Evolutionary conservation across 23 tunicate species (phyloP), one percentile per base, ranked within the genome.

Genomic region (Styela clava): DNA sequence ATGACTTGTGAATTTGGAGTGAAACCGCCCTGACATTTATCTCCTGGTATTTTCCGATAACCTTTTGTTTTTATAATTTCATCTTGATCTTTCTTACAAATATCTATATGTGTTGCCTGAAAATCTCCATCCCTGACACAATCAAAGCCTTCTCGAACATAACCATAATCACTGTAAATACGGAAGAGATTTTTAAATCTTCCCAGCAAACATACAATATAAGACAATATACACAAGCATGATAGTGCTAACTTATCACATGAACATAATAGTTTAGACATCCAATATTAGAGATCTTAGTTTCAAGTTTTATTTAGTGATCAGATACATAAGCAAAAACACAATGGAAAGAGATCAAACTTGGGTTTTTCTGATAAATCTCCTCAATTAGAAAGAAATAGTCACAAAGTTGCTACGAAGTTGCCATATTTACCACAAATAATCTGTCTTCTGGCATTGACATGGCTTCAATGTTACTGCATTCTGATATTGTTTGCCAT

Each of bases 11-110:
- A 30, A 56, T 30, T 18, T 12, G 95, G 95, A 5, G 61, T 78
- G 56, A 82, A 78, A 2, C 92, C 92, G n/a, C 88, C 96, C 33
- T 83, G 34, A 86, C 99, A 95, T 65, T 74, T 68, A 62, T 95
- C 99, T 5, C 99, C 99, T 25, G 99, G 97, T 31, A 95, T 90
- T 83, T 95, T 95, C 22, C 88, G 78, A 61, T 94, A 94, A 24
- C 95, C 95, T 84, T 83, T 67, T 31, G 99, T 84, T 32, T 51
- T 36, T 65, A 95, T 90, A 7, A 33, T 44, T 70, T 95, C 96
- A 61, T 95, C 99, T 21, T 65, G 32, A 22, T 83, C 86, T 1
- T 79, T 78, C 31, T 90, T 83, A 78, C 99, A 95, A 61, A 95
- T 86, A 74, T 95, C 98, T 44, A 71, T 83, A 24, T 52, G 35